Percentiles rank a stretch among this genome's conserved stretches.
phyloP scores from a whole-genome alignment of 2,888 invertebrate species.

The Tribolium freemani region DNA sequence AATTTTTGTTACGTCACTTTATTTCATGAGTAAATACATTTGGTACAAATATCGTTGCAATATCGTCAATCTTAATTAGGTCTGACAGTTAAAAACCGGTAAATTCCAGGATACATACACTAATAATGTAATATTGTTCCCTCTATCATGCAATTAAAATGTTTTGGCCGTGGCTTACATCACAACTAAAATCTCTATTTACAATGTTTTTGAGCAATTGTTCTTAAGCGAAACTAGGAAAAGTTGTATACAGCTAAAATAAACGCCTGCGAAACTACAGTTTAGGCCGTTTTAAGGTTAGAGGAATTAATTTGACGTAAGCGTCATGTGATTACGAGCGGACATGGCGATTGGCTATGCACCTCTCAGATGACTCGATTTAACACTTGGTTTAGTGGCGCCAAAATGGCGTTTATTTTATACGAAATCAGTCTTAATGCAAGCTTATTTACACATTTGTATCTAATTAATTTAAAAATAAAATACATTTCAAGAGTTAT shows the following conservation, averaged over 20 bases:
- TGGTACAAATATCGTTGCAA: constrained; percentile 62
- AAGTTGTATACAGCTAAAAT: not conserved
- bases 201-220: constrained; percentile 39
- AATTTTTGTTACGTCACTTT: constrained; percentile 33
- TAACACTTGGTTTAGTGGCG: not conserved
- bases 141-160: constrained; percentile 55
- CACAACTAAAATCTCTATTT: constrained; percentile 28
- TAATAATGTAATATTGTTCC: constrained; percentile 56
- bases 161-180: constrained; percentile 10
- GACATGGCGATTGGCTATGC: not conserved
- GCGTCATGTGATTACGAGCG: not conserved
- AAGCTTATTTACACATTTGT: constrained; percentile 29
- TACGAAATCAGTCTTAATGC: constrained; percentile 32
- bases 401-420: not conserved
- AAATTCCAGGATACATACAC: constrained; percentile 41
- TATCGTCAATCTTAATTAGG: constrained; percentile 49
- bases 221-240: constrained; percentile 36
- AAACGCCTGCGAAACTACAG: not conserved
- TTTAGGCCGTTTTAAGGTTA: constrained; percentile 42
- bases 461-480: not conserved
- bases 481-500: not conserved
- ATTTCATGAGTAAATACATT: constrained; percentile 53
- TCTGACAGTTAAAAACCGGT: constrained; percentile 48
- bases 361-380: not conserved
- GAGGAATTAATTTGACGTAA: not conserved